Percentiles rank a stretch among this genome's conserved stretches.
These are phyloP conservation scores for Drosophila elegans DNA, from an alignment of 1,140 invertebrate species.

Conservation along the genomic window DNA sequence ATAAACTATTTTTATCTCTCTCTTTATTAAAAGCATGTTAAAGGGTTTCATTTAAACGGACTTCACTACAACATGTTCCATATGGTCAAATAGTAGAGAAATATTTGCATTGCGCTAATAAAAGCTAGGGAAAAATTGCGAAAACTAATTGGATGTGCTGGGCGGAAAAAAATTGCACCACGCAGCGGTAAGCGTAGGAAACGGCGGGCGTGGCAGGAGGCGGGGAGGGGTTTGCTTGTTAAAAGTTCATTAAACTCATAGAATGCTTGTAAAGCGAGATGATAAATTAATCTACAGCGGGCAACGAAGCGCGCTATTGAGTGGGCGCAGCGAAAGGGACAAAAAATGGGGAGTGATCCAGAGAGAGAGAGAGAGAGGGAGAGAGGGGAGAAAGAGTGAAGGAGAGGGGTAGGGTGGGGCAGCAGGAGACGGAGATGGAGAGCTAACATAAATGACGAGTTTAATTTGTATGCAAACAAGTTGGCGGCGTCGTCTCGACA, in stretches of 20 bases:
- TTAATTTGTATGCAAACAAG: slow-evolving; percentile 84
- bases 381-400: slow-evolving; percentile 9
- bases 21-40: slow-evolving; percentile 15
- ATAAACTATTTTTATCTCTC: too few relatives aligned
- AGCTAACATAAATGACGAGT: slow-evolving; percentile 78
- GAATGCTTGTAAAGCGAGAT: slow-evolving; percentile 82
- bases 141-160: slow-evolving; percentile 79
- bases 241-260: slow-evolving; percentile 83
- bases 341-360: slow-evolving; percentile 10
- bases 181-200: slow-evolving; percentile 15
- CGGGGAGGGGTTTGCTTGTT: slow-evolving; percentile 67
- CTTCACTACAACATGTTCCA: slow-evolving; percentile 35
- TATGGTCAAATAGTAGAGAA: slow-evolving; percentile 54
- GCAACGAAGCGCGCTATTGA: slow-evolving; percentile 78
- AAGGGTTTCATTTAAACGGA: slow-evolving; percentile 34
- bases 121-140: slow-evolving; percentile 65
- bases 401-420: background rate
- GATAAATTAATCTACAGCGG: slow-evolving; percentile 82
- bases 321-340: slow-evolving; percentile 53
- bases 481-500: slow-evolving; percentile 73
- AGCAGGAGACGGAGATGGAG: slow-evolving; percentile 20
- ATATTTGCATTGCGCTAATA: slow-evolving; percentile 79
- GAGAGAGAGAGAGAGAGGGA: slow-evolving; percentile 4
- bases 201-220: slow-evolving; percentile 21
- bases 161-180: slow-evolving; percentile 46